A percentile compares a stretch with the other conserved stretches of the same genome.
Evolutionary conservation across 1,140 invertebrate genomes (phyloP).

Genomic region (Anoplophora glabripennis): DNA sequence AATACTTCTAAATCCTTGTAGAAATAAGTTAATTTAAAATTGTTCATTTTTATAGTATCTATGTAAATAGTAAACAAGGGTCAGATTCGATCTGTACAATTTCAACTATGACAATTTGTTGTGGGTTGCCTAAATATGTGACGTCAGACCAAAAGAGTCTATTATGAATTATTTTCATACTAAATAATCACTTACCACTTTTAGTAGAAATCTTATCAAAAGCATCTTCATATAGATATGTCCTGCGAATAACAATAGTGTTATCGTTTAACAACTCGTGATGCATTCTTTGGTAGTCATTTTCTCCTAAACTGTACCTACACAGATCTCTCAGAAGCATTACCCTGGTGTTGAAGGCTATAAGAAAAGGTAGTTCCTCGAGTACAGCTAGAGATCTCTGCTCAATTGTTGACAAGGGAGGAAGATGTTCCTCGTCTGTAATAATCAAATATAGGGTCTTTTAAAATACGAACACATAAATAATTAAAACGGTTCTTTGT

Average conservation of each 20-base stretch:
- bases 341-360: slow-evolving; percentile 86
- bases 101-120: too few relatives aligned
- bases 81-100: too few relatives aligned
- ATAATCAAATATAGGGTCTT: slow-evolving; percentile 6
- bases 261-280: slow-evolving; percentile 39
- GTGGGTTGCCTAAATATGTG: too few relatives aligned
- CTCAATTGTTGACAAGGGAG: slow-evolving; percentile 84
- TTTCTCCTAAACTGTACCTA: slow-evolving; percentile 39
- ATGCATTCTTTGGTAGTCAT: slow-evolving; percentile 37
- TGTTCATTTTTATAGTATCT: too few relatives aligned
- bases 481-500: too few relatives aligned
- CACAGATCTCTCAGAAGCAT: slow-evolving; percentile 76
- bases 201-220: slow-evolving; percentile 89
- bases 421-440: slow-evolving; percentile 61
- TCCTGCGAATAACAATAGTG: slow-evolving; percentile 73
- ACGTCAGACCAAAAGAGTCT: too few relatives aligned
- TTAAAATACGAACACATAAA: background rate
- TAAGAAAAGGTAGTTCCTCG: slow-evolving; percentile 89
- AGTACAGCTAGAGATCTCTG: slow-evolving; percentile 83
- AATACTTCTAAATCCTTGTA: too few relatives aligned
- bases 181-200: slow-evolving; percentile 82
- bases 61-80: too few relatives aligned
- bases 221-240: slow-evolving; percentile 96
- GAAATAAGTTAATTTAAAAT: too few relatives aligned
- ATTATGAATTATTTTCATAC: too few relatives aligned